Evolutionary conservation across 2,797 vertebrate genomes (phyloP), one percentile per base, ranked within the genome.

Genomic region (Sebastes goodei): DNA sequence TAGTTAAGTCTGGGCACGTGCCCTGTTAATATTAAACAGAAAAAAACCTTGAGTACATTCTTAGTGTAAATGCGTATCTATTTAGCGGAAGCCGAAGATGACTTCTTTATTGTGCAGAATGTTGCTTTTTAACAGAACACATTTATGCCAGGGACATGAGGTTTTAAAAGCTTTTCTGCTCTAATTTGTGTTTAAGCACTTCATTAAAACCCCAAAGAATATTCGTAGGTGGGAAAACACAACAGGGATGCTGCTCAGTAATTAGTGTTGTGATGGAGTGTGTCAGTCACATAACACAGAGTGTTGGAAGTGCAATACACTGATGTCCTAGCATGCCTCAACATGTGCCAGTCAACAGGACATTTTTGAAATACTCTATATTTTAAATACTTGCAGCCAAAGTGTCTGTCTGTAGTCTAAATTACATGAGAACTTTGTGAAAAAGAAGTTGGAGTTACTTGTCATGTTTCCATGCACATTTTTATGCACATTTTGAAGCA

Each of bases 241-340:
- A 81, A 87, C 74, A 80, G 74, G 32, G 78, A 76, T 71, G 76
- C 80, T 84, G 79, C 69, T 79, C 52, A 11, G 73, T 80, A 85
- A 85, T 91, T 86, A 83, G 61, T 62, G 35, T 46, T 38, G 55
- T 78, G 71, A 80, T 76, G 70, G 46, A 75, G 63, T 21, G 20
- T 76, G 81, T 82, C 77, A 74, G 81, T 79, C 76, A 75, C 67
- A 63, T 15, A 53, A 42, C 53, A 30, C 69, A 46, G 49, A 20
- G 63, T 32, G 59, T 62, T 35, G 21, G 15, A n/a, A 21, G 59
- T 60, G 57, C n/a, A 10, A 29, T 3, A 6, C 63, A 32, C 20
- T 66, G 55, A 55, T 64, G 38, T 42, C 57, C 3, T 2, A 29
- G 12, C 80, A 10, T 21, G 83, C 30, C 49, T 82, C 38, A 27